phyloP scores from a whole-genome alignment of 64 coral and sea anemone species.

The Porites lutea region DNA sequence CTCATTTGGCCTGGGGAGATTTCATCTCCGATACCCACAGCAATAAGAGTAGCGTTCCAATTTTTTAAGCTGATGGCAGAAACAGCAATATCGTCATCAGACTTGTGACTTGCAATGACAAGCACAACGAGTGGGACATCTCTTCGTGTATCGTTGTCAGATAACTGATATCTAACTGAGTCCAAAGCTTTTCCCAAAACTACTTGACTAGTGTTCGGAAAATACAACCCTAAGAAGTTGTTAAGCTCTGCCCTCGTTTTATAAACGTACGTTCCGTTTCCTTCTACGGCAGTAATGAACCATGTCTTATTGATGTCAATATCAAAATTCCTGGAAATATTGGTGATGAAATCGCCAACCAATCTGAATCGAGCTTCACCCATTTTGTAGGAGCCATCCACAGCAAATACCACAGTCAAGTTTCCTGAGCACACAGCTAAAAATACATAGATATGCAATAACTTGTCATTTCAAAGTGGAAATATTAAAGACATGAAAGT shows the following conservation, averaged over 20 bases:
- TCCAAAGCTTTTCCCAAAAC: not conserved
- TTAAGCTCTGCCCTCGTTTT: not conserved
- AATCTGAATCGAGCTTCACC: not conserved
- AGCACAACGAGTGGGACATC: not conserved
- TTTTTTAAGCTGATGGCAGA: not conserved
- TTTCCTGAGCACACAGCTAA: not conserved
- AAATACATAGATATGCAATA: not conserved
- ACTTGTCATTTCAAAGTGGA: too few relatives aligned
- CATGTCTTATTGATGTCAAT: not conserved
- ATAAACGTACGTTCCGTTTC: not conserved
- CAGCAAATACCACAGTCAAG: slow-evolving; percentile 8
- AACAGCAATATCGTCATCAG: slow-evolving; percentile 32
- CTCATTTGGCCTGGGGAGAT: slow-evolving; percentile 1
- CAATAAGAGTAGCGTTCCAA: not conserved
- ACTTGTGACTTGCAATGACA: not conserved
- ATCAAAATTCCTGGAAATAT: not conserved
- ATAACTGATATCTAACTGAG: not conserved
- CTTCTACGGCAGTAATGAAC: not conserved
- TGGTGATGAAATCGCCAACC: not conserved
- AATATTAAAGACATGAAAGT: not conserved
- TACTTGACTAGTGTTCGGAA: not conserved
- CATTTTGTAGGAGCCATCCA: slow-evolving; percentile 10
- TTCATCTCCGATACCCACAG: not conserved
- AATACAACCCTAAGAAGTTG: not conserved
- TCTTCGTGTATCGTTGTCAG: not conserved